Conservation (phyloP, 2,797 vertebrate species). For the Rhinichthys osculus region DNA sequence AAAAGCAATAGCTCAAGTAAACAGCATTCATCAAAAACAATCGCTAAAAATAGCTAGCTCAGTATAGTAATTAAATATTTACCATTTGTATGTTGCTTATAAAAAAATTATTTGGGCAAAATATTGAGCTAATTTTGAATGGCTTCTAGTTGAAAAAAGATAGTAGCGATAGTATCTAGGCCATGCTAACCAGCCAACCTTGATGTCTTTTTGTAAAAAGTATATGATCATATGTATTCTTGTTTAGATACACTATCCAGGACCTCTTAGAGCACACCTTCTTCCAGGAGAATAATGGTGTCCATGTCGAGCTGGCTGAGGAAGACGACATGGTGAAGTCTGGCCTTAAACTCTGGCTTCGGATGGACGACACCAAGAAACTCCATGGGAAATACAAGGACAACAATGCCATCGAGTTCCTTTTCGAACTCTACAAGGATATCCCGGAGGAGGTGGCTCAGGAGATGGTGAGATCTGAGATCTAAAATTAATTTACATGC, state of each 20-base stretch:
- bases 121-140: background rate
- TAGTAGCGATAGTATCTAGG: background rate
- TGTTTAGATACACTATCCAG: conserved; percentile 92
- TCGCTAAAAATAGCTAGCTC: background rate
- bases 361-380: conserved; percentile 94
- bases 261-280: conserved; percentile 95
- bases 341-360: conserved; percentile 94
- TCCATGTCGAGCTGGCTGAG: conserved; percentile 94
- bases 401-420: conserved; percentile 98
- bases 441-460: conserved; percentile 97
- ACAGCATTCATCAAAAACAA: background rate
- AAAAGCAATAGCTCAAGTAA: background rate
- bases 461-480: conserved; percentile 88
- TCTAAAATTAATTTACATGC: background rate
- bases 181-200: background rate
- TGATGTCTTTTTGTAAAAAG: background rate
- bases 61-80: background rate
- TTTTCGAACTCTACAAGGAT: conserved; percentile 95
- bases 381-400: conserved; percentile 95
- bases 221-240: background rate
- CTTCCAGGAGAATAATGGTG: conserved; percentile 95
- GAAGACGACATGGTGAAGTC: conserved; percentile 92
- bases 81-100: background rate
- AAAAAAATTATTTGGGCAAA: background rate
- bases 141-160: background rate